These are phyloP conservation scores for Unio delphinus DNA, from an alignment of 2,888 invertebrate species.

Conservation along the genomic window DNA sequence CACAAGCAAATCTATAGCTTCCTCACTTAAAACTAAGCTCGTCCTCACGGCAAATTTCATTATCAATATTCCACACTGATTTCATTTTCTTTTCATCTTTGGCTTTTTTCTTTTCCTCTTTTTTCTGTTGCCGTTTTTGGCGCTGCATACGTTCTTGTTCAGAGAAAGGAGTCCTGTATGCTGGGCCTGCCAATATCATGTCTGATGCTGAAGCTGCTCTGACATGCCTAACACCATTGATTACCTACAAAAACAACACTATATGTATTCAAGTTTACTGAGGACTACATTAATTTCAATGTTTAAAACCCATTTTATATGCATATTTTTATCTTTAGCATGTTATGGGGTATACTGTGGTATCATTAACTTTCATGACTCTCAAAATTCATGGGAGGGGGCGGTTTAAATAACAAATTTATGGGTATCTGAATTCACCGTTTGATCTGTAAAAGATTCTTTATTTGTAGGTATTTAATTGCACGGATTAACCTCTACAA, in stretches of 20 bases:
- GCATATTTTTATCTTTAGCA: too few species aligned
- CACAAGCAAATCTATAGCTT: not conserved
- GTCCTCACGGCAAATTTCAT: conserved; percentile 45
- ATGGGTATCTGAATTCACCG: too few species aligned
- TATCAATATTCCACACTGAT: conserved; percentile 66
- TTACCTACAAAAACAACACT: conserved; percentile 13
- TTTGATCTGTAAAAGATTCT: too few species aligned
- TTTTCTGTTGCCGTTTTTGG: conserved; percentile 45
- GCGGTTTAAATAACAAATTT: too few species aligned
- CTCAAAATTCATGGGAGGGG: too few species aligned
- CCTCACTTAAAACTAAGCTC: conserved; percentile 61
- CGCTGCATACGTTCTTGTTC: conserved; percentile 52
- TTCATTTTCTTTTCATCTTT: conserved; percentile 56
- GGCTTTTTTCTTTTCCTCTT: conserved; percentile 58
- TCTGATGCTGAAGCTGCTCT: conserved; percentile 22
- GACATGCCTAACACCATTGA: conserved; percentile 29
- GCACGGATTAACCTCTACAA: too few species aligned
- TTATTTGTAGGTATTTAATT: too few species aligned
- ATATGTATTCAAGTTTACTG: too few species aligned
- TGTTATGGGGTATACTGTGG: too few species aligned
- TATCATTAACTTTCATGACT: too few species aligned
- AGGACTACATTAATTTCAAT: too few species aligned
- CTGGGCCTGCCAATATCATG: conserved; percentile 45
- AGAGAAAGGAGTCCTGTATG: conserved; percentile 54
- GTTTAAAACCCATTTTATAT: too few species aligned